A percentile compares a stretch with the other conserved stretches of the same genome.
Evolutionary conservation across 2,888 invertebrate genomes (phyloP).

Genomic region (Chaetogeoica ovagalla): DNA sequence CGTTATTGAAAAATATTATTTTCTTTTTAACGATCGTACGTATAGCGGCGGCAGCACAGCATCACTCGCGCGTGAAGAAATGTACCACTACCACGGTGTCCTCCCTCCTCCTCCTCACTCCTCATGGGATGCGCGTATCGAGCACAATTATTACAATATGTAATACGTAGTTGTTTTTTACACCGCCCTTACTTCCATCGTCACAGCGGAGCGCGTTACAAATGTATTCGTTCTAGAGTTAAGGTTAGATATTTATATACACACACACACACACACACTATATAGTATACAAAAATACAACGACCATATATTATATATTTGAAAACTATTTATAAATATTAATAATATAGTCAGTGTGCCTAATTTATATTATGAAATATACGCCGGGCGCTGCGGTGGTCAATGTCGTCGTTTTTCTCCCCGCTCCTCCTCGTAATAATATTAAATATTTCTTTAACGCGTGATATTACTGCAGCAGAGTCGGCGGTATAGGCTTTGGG

Average conservation of each 20-base stretch:
- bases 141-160: background rate
- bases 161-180: background rate
- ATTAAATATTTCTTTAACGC: slow-evolving; percentile 2
- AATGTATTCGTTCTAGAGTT: slow-evolving; percentile 38
- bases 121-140: background rate
- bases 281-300: background rate
- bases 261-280: too few species aligned
- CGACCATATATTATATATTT: too few species aligned
- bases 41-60: too few species aligned
- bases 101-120: too few species aligned
- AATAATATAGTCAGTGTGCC: too few species aligned
- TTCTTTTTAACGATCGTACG: too few species aligned
- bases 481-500: too few species aligned
- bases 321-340: background rate
- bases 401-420: slow-evolving; percentile 41
- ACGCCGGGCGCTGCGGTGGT: background rate
- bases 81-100: too few species aligned
- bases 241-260: background rate
- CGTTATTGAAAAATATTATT: too few species aligned
- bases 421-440: too few species aligned
- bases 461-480: background rate
- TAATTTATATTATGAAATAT: background rate
- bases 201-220: background rate
- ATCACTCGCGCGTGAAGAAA: too few species aligned
- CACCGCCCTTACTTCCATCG: background rate